phyloP scores from a whole-genome alignment of 2,797 vertebrate genomes.

The Aulostomus chinensis region DNA sequence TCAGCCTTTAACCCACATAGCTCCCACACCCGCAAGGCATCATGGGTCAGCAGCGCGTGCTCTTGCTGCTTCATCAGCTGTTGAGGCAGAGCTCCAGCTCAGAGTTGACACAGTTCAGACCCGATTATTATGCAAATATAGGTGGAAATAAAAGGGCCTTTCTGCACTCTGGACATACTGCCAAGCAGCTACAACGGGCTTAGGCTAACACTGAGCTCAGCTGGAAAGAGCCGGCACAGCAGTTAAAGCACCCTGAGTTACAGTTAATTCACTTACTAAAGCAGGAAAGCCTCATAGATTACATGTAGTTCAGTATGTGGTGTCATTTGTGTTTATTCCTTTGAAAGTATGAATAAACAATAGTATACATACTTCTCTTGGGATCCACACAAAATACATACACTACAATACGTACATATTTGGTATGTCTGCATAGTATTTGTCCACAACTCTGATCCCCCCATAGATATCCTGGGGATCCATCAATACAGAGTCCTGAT shows the following conservation, averaged over 20 bases:
- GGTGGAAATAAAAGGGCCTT: slow-evolving; percentile 58
- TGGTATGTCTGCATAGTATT: too few relatives aligned
- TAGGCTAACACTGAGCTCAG: slow-evolving; percentile 41
- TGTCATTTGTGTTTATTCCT: too few relatives aligned
- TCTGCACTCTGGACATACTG: slow-evolving; percentile 48
- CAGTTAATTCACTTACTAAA: slow-evolving; percentile 29
- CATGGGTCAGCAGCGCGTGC: slow-evolving; percentile 61
- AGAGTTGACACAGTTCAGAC: slow-evolving; percentile 62
- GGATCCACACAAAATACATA: too few relatives aligned
- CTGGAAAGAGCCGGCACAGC: slow-evolving; percentile 43
- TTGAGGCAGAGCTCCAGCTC: slow-evolving; percentile 43
- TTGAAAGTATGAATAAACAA: too few relatives aligned
- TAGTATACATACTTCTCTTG: too few relatives aligned
- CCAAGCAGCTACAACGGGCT: slow-evolving; percentile 54
- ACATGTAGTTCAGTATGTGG: too few relatives aligned
- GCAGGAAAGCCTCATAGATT: too few relatives aligned
- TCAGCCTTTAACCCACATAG: slow-evolving; percentile 47
- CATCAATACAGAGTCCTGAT: too few relatives aligned
- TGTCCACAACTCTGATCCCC: too few relatives aligned
- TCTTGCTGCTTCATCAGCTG: slow-evolving; percentile 61
- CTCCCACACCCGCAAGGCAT: slow-evolving; percentile 67
- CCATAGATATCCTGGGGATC: too few relatives aligned
- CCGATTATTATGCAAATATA: slow-evolving; percentile 75
- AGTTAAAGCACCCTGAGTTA: slow-evolving; percentile 27
- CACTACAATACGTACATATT: too few relatives aligned